phyloP scores from a whole-genome alignment of 2,113 vertebrate genomes.

The Prionailurus viverrinus region DNA sequence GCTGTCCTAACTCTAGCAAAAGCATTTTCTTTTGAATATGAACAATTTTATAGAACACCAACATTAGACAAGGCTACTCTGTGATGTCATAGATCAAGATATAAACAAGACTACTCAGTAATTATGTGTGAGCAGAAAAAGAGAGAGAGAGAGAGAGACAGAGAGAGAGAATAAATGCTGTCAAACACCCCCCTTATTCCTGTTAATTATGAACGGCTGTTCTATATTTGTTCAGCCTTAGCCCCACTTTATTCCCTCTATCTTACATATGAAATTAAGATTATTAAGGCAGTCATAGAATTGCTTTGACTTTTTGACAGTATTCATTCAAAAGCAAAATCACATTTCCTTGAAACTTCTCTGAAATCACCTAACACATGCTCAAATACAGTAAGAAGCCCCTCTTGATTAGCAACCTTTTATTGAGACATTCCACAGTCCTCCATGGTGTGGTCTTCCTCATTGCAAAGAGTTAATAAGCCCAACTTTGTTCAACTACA shows the following conservation, averaged over 20 bases:
- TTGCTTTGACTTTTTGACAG: not conserved
- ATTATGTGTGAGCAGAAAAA: not conserved
- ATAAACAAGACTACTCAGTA: not conserved
- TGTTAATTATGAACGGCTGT: not conserved
- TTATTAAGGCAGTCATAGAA: not conserved
- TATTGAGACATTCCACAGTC: not conserved
- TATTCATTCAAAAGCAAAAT: not conserved
- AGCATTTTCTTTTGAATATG: not conserved
- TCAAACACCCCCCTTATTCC: not conserved
- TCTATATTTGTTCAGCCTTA: not conserved
- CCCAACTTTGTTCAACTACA: not conserved
- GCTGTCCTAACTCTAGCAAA: not conserved
- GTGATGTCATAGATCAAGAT: not conserved
- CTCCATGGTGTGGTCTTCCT: not conserved
- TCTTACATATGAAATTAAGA: not conserved
- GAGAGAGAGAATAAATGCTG: not conserved
- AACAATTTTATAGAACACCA: not conserved
- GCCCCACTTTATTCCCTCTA: not conserved
- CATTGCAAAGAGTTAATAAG: not conserved
- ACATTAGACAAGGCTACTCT: not conserved
- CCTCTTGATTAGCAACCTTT: not conserved
- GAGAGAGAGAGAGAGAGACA: not conserved
- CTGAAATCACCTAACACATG: not conserved
- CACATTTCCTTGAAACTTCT: not conserved
- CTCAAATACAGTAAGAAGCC: not conserved